These are phyloP conservation scores for Hippocampus mohnikei DNA, from an alignment of 2,113 vertebrate species.

Conservation along the genomic window DNA sequence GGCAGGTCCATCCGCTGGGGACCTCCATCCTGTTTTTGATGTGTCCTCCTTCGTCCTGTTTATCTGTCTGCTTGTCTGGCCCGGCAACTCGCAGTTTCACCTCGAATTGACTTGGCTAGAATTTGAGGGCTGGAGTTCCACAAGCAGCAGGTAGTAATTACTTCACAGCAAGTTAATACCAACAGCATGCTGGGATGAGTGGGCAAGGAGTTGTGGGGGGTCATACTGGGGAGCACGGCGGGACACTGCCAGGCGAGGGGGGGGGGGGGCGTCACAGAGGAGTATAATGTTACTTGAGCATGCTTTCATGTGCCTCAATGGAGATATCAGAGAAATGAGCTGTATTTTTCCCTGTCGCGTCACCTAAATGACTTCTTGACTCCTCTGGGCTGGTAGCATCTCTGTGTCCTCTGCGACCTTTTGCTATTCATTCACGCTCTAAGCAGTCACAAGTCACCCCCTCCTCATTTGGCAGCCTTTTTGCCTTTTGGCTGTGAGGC, in stretches of 20 bases:
- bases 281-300: slow-evolving; percentile 45
- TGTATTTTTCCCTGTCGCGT: slow-evolving; percentile 17
- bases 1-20: slow-evolving; percentile 37
- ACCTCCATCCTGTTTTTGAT: slow-evolving; percentile 48
- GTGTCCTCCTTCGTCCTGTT: slow-evolving; percentile 57
- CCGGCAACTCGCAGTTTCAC: slow-evolving; percentile 34
- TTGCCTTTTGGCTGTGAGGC: slow-evolving; percentile 33
- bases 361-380: slow-evolving; percentile 42
- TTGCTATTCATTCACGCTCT: slow-evolving; percentile 41
- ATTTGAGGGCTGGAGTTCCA: slow-evolving; percentile 52
- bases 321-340: slow-evolving; percentile 39
- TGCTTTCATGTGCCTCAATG: slow-evolving; percentile 58
- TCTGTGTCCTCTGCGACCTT: slow-evolving; percentile 57
- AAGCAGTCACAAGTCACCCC: background rate
- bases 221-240: slow-evolving; percentile 25
- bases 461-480: slow-evolving; percentile 29
- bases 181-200: slow-evolving; percentile 59
- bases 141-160: slow-evolving; percentile 78
- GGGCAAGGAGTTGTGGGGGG: slow-evolving; percentile 8
- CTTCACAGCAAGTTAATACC: slow-evolving; percentile 76
- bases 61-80: slow-evolving; percentile 58
- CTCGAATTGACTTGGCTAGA: slow-evolving; percentile 57
- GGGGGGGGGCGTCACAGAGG: background rate
- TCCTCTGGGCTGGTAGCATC: slow-evolving; percentile 33
- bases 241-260: slow-evolving; percentile 1